phyloP scores from a whole-genome alignment of 2,888 invertebrate genomes.

The Megaustenia siamemsis region DNA sequence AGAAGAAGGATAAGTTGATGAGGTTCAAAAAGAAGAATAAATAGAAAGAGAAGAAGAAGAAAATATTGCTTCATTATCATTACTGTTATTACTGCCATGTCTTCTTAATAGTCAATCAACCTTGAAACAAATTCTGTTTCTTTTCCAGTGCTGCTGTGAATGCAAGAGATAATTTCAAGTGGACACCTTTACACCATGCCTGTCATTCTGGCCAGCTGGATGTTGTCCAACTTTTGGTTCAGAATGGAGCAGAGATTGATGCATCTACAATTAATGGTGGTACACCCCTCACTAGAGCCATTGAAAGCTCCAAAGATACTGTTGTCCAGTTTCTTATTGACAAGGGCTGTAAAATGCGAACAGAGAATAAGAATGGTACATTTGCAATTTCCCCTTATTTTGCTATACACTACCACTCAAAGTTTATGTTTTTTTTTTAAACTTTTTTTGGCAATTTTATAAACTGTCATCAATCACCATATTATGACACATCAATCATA shows the following conservation, averaged over 20 bases:
- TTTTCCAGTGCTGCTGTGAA: conserved; percentile 73
- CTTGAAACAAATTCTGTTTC: neutral
- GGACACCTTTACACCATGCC: conserved; percentile 80
- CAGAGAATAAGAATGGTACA: conserved; percentile 79
- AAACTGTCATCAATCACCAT: no score
- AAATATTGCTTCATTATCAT: no score
- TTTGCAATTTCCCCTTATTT: no score
- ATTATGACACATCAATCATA: no score
- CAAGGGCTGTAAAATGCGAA: conserved; percentile 77
- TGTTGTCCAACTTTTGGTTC: conserved; percentile 77
- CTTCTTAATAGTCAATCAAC: no score
- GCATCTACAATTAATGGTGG: conserved; percentile 78
- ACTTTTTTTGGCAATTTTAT: no score
- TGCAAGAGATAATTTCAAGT: conserved; percentile 80
- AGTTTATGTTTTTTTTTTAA: no score
- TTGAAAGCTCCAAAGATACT: conserved; percentile 77
- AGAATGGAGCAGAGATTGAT: conserved; percentile 78
- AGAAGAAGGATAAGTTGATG: no score
- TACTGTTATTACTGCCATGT: no score
- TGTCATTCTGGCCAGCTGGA: conserved; percentile 79
- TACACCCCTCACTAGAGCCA: conserved; percentile 79
- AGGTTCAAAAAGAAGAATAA: no score
- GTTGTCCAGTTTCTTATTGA: conserved; percentile 78
- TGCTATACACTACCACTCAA: no score
- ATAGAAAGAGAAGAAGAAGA: no score